Evolutionary conservation across 1,140 invertebrate species (phyloP), one percentile per base, ranked within the genome.

Genomic region (Lethocerus indicus): DNA sequence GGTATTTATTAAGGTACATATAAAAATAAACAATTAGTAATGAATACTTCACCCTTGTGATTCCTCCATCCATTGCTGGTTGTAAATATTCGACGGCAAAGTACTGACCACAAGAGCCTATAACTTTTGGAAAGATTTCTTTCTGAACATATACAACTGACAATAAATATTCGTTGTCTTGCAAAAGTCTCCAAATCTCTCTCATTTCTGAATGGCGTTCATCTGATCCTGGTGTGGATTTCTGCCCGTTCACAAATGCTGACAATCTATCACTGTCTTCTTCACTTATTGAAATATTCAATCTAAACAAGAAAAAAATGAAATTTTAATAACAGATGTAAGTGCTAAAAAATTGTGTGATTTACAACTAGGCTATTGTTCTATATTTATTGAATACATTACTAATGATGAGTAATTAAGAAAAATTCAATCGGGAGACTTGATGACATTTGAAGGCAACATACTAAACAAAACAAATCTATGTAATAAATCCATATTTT

Each of bases 141-240:
- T 64, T 63, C 48, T 75, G 69, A 46, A 71, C 67, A 58, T 71
- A 73, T 3, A 78, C 57, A 36, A 70, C 64, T n/a, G 72, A 68
- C 20, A 76, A 62, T 12, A 79, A 51, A 59, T 79, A 82, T 59
- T 80, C 79, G 56, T 76, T 72, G 56, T 79, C 75, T 56, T 79
- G 73, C 6, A 78, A 49, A 16, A 82, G 56, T 29, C 64, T 57
- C 75, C 75, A 79, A 5, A 78, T 62, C 58, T 73, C 75, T 51
- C 72, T 67, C 64, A 78, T 73, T 61, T 75, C 74, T n/a, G 62
- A 55, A n/a, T 64, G 59, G 27, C 70, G 61, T 27, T 60, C 55
- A 14, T 63, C 61, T 4, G 63, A 36, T 13, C 26, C 26, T 2
- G n/a, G 16, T 24, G 40, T 25, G 2, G 26, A 28, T 7, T 45